Base-by-base conservation (phyloP, 2,797 vertebrate species). In the Periparus ater region DNA sequence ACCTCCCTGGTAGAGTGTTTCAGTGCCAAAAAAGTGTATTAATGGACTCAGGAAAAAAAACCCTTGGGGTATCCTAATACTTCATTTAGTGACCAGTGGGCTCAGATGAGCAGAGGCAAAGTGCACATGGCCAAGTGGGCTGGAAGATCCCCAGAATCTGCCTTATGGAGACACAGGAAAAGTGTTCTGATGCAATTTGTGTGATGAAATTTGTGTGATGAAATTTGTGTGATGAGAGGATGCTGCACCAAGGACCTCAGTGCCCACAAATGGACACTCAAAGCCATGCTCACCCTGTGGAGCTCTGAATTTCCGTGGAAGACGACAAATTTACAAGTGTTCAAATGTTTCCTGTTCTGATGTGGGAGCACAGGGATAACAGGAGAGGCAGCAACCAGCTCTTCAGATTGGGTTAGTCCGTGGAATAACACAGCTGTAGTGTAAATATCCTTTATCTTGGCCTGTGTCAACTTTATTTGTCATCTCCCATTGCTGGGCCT, bases 11-110 rank as follows among this genome's bases (percentile, higher is more conserved):
- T 45, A 82, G 45, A 89, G 27, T 26, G 22, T 30, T 91, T 93
- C 86, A 58, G 38, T 85, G 84, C 72, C 90, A 89, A 73, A 93
- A 94, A 10, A 11, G 44, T 29, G n/a, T 40, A 87, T 71, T 95
- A 92, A 93, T 73, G 53, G 42, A 71, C 48, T 77, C 19, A 57
- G n/a, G 55, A 14, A 23, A 85, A 72, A 40, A 76, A 62, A 2
- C 0, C 54, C 32, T 40, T 66, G 40, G 85, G 60, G 32, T 42
- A 27, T 79, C 73, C 57, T 63, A 82, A 70, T 53, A 22, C 20
- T 71, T 85, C 45, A 58, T 78, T 87, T 74, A 60, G 45, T 48
- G 63, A 54, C 38, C 57, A 85, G 38, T 18, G 42, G 42, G 21
- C 27, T 29, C 45, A 32, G 25, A 75, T 5, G 30, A 47, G 20